Conservation (phyloP, 2,888 invertebrate species). For the Thera britannica region DNA sequence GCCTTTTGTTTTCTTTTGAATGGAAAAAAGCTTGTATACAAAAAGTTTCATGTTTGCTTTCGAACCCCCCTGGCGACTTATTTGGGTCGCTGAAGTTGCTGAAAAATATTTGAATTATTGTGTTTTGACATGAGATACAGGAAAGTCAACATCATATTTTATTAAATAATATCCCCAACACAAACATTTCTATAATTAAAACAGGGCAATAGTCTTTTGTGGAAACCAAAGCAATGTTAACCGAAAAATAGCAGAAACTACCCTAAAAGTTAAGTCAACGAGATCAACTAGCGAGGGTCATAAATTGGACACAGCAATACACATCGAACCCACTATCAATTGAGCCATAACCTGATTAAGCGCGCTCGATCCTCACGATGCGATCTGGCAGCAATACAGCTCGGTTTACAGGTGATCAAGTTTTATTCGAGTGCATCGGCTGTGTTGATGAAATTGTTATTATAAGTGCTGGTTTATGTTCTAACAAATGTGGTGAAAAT, state of each 20-base stretch:
- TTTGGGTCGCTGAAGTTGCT: conserved; percentile 23
- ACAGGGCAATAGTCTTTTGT: neutral
- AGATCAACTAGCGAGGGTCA: neutral
- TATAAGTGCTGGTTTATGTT: conserved; percentile 36
- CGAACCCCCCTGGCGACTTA: conserved; percentile 13
- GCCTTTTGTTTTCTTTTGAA: conserved; percentile 40
- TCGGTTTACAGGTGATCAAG: conserved; percentile 61
- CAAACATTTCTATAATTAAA: neutral
- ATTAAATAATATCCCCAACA: conserved; percentile 12
- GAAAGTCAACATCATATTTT: conserved; percentile 17
- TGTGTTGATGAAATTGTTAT: conserved; percentile 62
- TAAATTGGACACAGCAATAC: conserved; percentile 8
- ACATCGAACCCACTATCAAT: neutral
- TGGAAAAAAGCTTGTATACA: conserved; percentile 30
- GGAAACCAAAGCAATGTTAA: too few species aligned
- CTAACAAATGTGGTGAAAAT: neutral
- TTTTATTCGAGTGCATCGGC: conserved; percentile 60
- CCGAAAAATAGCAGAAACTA: neutral
- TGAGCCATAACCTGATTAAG: conserved; percentile 8
- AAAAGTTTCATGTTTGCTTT: conserved; percentile 29
- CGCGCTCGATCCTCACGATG: conserved; percentile 6
- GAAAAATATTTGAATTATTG: conserved; percentile 29
- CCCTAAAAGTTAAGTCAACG: neutral
- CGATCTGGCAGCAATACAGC: conserved; percentile 43
- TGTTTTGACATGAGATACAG: conserved; percentile 26